Conservation (phyloP, 1,140 invertebrate species). For the Lasioglossum baleicum region DNA sequence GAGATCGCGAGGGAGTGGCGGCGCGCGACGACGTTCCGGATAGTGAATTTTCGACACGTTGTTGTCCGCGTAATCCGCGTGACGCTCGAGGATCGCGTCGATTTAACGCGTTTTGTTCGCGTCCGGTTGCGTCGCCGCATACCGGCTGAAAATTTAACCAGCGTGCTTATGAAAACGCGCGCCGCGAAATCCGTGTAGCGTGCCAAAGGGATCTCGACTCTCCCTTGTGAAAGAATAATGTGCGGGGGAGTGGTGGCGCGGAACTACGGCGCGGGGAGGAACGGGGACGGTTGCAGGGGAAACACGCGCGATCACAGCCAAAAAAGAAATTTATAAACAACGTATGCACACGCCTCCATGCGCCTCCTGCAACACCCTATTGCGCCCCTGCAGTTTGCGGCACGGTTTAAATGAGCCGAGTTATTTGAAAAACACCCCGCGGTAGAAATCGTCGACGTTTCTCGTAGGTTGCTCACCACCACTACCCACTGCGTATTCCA, state of each 20-base stretch:
- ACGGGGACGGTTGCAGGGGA: no score
- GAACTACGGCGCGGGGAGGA: no score
- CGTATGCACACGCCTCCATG: background rate
- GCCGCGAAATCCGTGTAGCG: slow-evolving; percentile 32
- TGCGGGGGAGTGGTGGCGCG: background rate
- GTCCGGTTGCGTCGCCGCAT: slow-evolving; percentile 5
- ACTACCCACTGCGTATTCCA: background rate
- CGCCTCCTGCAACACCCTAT: background rate
- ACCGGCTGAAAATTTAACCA: slow-evolving; percentile 45
- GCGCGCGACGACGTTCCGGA: background rate
- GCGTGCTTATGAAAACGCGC: slow-evolving; percentile 46
- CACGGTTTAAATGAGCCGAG: slow-evolving; percentile 4
- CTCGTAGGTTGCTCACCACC: background rate
- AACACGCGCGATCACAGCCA: background rate
- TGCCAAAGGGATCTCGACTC: slow-evolving; percentile 19
- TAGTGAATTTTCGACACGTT: background rate
- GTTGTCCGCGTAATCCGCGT: background rate
- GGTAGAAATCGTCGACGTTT: background rate
- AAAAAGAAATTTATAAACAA: slow-evolving; percentile 34
- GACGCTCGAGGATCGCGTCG: slow-evolving; percentile 25
- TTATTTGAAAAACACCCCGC: slow-evolving; percentile 11
- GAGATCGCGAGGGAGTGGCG: background rate
- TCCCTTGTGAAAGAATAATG: slow-evolving; percentile 18
- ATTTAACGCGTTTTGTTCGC: slow-evolving; percentile 34
- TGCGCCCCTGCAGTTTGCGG: background rate